These are phyloP conservation scores for Hirundichthys speculiger DNA, from an alignment of 2,113 vertebrate species.

Conservation along the genomic window DNA sequence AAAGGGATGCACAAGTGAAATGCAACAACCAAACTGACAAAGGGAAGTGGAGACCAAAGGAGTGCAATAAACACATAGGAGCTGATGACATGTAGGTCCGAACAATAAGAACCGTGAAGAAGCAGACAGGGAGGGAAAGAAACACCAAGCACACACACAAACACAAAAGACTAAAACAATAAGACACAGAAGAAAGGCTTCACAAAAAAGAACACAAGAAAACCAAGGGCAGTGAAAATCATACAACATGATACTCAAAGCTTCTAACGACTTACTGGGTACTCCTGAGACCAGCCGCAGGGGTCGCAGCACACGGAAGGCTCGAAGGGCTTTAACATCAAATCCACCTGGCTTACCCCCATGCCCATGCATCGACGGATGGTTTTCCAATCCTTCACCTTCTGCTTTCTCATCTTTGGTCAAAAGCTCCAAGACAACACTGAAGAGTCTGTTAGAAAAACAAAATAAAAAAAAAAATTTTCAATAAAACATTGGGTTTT, in stretches of 20 bases:
- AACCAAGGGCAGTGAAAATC: not conserved
- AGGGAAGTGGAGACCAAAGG: too few species aligned
- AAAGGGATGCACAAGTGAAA: too few species aligned
- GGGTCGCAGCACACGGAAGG: slow-evolving; percentile 97
- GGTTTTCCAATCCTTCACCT: slow-evolving; percentile 54
- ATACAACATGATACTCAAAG: not conserved
- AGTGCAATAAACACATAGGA: too few species aligned
- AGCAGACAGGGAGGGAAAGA: too few species aligned
- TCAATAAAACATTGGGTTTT: not conserved
- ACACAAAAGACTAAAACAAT: too few species aligned
- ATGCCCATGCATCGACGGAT: slow-evolving; percentile 82
- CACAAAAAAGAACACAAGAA: too few species aligned
- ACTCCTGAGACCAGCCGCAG: slow-evolving; percentile 99
- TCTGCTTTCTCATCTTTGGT: slow-evolving; percentile 86
- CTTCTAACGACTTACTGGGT: slow-evolving; percentile 89
- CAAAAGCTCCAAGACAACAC: slow-evolving; percentile 98
- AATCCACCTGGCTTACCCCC: slow-evolving; percentile 96
- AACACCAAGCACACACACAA: too few species aligned
- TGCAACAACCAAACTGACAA: too few species aligned
- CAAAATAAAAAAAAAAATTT: slow-evolving; percentile 1
- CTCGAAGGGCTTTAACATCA: slow-evolving; percentile 98
- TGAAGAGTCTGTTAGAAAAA: slow-evolving; percentile 91
- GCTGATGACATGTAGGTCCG: too few species aligned
- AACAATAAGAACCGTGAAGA: too few species aligned
- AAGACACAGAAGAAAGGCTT: too few species aligned